Base-by-base conservation (phyloP, 2,888 invertebrate species). In the Trachelus iudaicus region DNA sequence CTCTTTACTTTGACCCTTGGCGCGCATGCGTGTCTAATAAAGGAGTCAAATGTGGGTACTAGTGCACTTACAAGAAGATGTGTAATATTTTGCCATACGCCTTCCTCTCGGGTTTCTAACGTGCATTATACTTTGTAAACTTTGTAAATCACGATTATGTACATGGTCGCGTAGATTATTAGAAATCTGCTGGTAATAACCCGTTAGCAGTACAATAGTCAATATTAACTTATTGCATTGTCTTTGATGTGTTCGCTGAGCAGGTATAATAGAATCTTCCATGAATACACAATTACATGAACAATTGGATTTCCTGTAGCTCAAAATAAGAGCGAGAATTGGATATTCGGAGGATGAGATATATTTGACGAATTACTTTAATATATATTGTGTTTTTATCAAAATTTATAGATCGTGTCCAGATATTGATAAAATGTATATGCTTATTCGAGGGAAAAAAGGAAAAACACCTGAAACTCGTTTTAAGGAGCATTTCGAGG, bases 401-500 rank as follows among this genome's bases (percentile, higher is more conserved):
- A 6, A 56, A 56, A 56, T 23, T 23, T 71, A 31, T 71, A 91
- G 92, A 82, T 86, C 86, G 73, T 91, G 91, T 73, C 85, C 91
- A 2, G 84, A 87, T 73, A 83, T 92, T n/a, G 81, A 83, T 30
- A 90, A 85, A 75, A 30, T 92, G 15, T 92, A 90, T 73, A 56
- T 92, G 69, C 78, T 92, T 4, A 84, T 92, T 79, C 86, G 92
- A 34, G 79, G 85, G 6, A 92, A 92, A 81, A 92, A 91, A 79
- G 91, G 90, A 11, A 91, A 91, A 82, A 84, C 83, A 1, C 34
- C 86, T 0, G 84, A 86, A 12, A 86, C 91, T 56, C 86, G 92
- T 76, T 87, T 89, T 68, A 85, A 90, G 73, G 87, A 88, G 69
- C 85, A 88, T n/a, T 91, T 92, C 73, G 86, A 89, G 4, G 87